Evolutionary conservation across 2,888 invertebrate genomes (phyloP).

Genomic region (Rhagonycha lutea): DNA sequence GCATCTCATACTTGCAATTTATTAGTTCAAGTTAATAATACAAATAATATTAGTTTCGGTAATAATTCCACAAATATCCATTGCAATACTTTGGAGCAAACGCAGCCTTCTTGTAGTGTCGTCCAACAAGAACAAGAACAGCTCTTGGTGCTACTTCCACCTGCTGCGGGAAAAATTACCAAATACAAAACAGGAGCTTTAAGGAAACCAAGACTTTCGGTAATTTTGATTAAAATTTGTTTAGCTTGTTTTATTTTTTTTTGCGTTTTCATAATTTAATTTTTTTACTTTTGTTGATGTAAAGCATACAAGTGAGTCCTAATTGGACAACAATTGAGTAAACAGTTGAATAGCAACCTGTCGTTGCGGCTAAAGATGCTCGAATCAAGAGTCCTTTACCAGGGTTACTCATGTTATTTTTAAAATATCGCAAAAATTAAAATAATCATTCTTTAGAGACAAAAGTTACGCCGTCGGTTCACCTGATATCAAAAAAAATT

Average conservation of each 20-base stretch:
- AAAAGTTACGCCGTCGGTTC: too few species aligned
- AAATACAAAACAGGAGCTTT: constrained; percentile 39
- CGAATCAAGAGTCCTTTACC: neutral
- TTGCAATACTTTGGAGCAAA: constrained; percentile 54
- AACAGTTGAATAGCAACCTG: neutral
- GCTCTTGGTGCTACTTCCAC: constrained; percentile 63
- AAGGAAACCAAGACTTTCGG: constrained; percentile 64
- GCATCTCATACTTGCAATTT: constrained; percentile 79
- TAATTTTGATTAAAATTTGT: constrained; percentile 44
- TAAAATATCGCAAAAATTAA: too few species aligned
- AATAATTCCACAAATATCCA: constrained; percentile 67
- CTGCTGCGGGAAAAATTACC: constrained; percentile 40
- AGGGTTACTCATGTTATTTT: neutral
- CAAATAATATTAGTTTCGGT: constrained; percentile 74
- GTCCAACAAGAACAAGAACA: constrained; percentile 49
- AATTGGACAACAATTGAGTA: neutral
- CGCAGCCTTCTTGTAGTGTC: constrained; percentile 9
- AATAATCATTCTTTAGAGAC: too few species aligned
- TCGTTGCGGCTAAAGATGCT: neutral
- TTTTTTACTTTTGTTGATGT: too few species aligned
- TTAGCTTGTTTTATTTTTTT: neutral
- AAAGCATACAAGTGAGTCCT: too few species aligned
- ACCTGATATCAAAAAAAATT: too few species aligned
- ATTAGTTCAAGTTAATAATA: constrained; percentile 76
- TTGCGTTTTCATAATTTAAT: neutral